phyloP scores from a whole-genome alignment of 1,140 invertebrate species.

The Ostrea edulis region DNA sequence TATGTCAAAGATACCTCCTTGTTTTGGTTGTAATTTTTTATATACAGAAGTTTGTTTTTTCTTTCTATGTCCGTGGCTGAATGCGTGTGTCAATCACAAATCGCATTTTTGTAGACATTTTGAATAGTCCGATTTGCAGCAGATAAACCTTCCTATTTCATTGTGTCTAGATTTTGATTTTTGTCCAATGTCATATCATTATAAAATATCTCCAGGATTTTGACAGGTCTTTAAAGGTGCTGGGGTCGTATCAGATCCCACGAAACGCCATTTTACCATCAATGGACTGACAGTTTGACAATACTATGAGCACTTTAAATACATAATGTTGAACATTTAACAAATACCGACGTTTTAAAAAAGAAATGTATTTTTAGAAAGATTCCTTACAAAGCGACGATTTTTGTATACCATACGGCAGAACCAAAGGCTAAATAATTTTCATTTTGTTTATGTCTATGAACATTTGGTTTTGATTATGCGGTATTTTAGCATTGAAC shows the following conservation, averaged over 20 bases:
- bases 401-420: neutral
- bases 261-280: conserved; percentile 1
- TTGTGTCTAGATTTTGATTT: conserved; percentile 6
- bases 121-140: neutral
- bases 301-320: neutral
- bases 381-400: conserved; percentile 22
- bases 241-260: conserved; percentile 18
- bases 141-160: conserved; percentile 1
- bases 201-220: conserved; percentile 26
- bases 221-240: conserved; percentile 36
- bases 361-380: conserved; percentile 22
- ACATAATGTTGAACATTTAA: conserved; percentile 24
- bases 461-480: conserved; percentile 38
- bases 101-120: conserved; percentile 2
- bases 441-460: conserved; percentile 36
- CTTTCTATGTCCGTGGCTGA: conserved; percentile 8
- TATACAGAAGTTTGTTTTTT: conserved; percentile 4
- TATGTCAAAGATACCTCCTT: neutral
- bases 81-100: conserved; percentile 19
- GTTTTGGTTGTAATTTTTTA: conserved; percentile 5
- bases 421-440: conserved; percentile 35
- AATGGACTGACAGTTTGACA: conserved; percentile 9
- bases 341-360: conserved; percentile 19
- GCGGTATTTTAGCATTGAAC: conserved; percentile 34
- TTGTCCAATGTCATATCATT: conserved; percentile 37